Conservation (phyloP, 2,797 vertebrate species). For the Microctenopoma steveboyesi region DNA sequence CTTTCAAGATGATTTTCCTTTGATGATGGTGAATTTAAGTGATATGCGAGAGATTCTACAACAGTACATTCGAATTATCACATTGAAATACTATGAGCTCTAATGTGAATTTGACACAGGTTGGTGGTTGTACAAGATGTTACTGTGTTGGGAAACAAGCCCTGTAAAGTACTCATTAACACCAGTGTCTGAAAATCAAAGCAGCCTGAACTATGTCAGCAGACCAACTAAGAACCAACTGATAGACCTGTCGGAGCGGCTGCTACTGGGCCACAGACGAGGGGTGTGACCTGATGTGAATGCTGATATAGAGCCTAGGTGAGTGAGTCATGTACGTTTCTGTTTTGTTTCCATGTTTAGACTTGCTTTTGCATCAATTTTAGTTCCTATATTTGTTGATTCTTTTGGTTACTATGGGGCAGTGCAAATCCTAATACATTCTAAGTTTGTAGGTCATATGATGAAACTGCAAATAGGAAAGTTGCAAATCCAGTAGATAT, state of each 20-base stretch:
- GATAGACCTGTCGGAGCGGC: constrained; percentile 23
- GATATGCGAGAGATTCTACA: neutral
- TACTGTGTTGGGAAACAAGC: neutral
- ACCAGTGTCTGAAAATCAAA: constrained; percentile 17
- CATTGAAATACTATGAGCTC: neutral
- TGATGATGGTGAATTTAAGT: no score
- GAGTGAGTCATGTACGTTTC: neutral
- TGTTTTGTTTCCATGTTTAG: neutral
- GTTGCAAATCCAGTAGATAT: no score
- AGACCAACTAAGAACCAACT: constrained; percentile 47
- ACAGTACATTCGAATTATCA: no score
- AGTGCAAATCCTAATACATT: neutral
- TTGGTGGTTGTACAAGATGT: neutral
- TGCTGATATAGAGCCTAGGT: constrained; percentile 5
- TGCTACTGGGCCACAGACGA: constrained; percentile 20
- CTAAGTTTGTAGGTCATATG: no score
- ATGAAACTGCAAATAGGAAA: no score
- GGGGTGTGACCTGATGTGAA: neutral
- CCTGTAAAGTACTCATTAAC: neutral
- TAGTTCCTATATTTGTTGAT: neutral
- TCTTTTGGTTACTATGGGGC: no score
- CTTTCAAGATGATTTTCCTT: no score
- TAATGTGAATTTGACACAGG: neutral
- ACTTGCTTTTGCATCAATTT: neutral
- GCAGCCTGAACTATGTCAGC: constrained; percentile 59